Evolutionary conservation across 2,888 invertebrate genomes (phyloP).

Genomic region (Dorcus parallelipipedus): DNA sequence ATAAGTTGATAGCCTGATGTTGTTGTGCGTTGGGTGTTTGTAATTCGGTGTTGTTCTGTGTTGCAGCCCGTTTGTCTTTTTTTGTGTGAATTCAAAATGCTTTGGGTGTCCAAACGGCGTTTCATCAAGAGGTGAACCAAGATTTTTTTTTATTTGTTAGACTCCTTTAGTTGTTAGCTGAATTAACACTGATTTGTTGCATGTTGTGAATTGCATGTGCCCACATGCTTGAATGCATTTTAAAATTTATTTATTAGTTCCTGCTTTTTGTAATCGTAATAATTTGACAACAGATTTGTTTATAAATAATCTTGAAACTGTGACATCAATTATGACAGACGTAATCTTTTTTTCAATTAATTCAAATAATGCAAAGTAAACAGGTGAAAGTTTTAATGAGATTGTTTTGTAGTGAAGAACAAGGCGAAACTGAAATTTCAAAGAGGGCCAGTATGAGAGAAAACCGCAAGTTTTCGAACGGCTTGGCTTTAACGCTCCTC

Average conservation of each 20-base stretch:
- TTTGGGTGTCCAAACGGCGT: conserved; percentile 25
- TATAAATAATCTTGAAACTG: no score
- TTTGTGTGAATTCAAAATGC: conserved; percentile 7
- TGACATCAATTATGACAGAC: no score
- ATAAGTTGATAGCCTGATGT: no score
- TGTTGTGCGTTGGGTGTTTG: no score
- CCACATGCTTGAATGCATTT: no score
- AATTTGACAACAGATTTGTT: no score
- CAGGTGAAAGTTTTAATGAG: not conserved
- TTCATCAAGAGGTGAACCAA: conserved; percentile 26
- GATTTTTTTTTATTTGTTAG: not conserved
- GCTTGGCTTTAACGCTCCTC: conserved; percentile 19
- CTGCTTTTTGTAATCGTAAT: no score
- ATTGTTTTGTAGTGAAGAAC: not conserved
- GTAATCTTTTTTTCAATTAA: no score
- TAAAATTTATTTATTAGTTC: no score
- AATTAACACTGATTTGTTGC: not conserved
- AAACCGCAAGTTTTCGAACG: conserved; percentile 5
- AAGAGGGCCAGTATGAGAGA: not conserved
- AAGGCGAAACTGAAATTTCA: not conserved
- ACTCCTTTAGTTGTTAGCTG: not conserved
- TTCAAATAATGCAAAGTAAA: not conserved
- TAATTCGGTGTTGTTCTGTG: no score
- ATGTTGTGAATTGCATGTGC: conserved; percentile 2
- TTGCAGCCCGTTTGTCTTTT: no score